A percentile compares a stretch with the other conserved stretches of the same genome.
These are phyloP conservation scores for Rhinatrema bivittatum DNA, from an alignment of 2,797 vertebrate species.

Conservation along the genomic window DNA sequence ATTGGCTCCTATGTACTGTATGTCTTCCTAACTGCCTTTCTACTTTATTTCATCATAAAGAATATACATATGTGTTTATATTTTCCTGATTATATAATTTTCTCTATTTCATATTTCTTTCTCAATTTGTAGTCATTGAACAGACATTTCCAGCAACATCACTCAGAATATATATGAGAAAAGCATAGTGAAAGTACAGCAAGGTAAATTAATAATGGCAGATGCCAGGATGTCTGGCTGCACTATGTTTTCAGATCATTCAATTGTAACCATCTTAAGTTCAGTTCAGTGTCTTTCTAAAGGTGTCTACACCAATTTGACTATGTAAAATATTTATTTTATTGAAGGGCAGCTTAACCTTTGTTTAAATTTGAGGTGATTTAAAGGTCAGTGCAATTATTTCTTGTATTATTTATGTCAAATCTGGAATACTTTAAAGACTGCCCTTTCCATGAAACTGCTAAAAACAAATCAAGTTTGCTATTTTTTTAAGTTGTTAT, in stretches of 20 bases:
- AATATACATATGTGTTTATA: too few relatives aligned
- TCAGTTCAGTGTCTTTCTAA: slow-evolving; percentile 55
- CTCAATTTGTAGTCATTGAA: slow-evolving; percentile 57
- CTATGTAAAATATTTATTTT: slow-evolving; percentile 63
- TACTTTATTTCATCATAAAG: too few relatives aligned
- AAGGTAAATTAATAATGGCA: slow-evolving; percentile 77
- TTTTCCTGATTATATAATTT: background rate
- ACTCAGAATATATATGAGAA: slow-evolving; percentile 69
- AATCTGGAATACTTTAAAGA: slow-evolving; percentile 54
- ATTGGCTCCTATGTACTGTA: too few relatives aligned
- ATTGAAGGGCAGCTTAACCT: slow-evolving; percentile 66
- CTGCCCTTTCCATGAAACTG: slow-evolving; percentile 53
- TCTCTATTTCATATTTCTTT: slow-evolving; percentile 62
- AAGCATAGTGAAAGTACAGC: slow-evolving; percentile 64
- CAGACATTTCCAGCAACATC: slow-evolving; percentile 68
- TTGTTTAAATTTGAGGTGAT: slow-evolving; percentile 66
- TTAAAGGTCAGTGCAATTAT: slow-evolving; percentile 60
- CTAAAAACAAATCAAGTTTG: slow-evolving; percentile 37
- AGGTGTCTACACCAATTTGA: slow-evolving; percentile 57
- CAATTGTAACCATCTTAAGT: slow-evolving; percentile 37
- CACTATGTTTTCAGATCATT: slow-evolving; percentile 47
- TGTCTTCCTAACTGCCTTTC: too few relatives aligned
- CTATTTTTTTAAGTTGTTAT: slow-evolving; percentile 32
- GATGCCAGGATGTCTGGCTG: slow-evolving; percentile 72
- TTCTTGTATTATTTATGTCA: slow-evolving; percentile 62